Conservation (phyloP, 2,797 vertebrate species). For the Spinibarbus caldwelli region DNA sequence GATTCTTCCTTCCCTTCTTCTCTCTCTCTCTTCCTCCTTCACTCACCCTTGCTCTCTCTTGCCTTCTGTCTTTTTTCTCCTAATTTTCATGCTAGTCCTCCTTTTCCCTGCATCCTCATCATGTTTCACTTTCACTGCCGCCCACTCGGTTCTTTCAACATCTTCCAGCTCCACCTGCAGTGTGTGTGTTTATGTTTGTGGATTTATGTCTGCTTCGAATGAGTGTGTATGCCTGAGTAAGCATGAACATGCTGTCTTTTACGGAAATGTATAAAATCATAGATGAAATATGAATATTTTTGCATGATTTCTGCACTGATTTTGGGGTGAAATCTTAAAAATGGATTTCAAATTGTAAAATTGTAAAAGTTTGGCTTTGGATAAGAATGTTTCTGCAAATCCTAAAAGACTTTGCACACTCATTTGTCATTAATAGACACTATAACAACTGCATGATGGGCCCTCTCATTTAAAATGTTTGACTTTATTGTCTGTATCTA, state of each 20-base stretch:
- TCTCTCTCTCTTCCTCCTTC: slow-evolving; percentile 41
- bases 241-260: not conserved
- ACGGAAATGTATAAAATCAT: not conserved
- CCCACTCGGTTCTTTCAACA: slow-evolving; percentile 58
- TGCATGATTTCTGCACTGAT: not conserved
- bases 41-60: slow-evolving; percentile 62
- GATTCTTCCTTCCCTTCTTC: slow-evolving; percentile 30
- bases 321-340: not conserved
- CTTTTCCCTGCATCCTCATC: slow-evolving; percentile 59
- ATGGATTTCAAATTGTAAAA: not conserved
- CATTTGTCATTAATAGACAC: not conserved
- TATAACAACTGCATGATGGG: not conserved
- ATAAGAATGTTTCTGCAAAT: not conserved
- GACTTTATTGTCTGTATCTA: not conserved
- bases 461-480: not conserved
- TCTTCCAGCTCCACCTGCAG: slow-evolving; percentile 50
- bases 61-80: slow-evolving; percentile 56
- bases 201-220: slow-evolving; percentile 6
- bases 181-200: slow-evolving; percentile 12
- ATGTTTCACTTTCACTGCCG: slow-evolving; percentile 61
- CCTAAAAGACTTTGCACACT: not conserved
- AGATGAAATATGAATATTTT: not conserved
- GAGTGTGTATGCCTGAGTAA: slow-evolving; percentile 19
- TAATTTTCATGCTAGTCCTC: slow-evolving; percentile 59
- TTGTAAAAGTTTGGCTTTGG: not conserved